Percentiles rank a stretch among this genome's conserved stretches.
Evolutionary conservation across 1,140 invertebrate species (phyloP).

Genomic region (Goniozus legneri): DNA sequence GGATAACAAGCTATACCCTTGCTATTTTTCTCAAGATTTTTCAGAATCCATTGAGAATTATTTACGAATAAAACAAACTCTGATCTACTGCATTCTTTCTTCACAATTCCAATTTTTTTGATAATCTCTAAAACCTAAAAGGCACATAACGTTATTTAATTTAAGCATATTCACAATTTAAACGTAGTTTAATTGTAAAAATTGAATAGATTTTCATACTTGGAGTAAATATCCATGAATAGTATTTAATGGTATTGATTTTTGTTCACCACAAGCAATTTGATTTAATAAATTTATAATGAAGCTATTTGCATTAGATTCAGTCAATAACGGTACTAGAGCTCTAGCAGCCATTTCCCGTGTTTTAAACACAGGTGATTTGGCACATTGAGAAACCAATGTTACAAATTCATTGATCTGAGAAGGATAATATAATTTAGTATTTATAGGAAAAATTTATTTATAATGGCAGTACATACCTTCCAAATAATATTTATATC

Average conservation of each 20-base stretch:
- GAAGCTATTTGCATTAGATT: constrained; percentile 30
- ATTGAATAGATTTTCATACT: constrained; percentile 22
- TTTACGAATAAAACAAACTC: background rate
- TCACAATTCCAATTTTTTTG: constrained; percentile 16
- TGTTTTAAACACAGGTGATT: constrained; percentile 61
- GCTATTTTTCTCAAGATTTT: constrained; percentile 22
- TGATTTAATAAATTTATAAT: constrained; percentile 35
- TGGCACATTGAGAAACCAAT: constrained; percentile 53
- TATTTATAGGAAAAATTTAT: constrained; percentile 5
- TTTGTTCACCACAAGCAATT: constrained; percentile 14
- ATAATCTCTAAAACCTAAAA: constrained; percentile 33
- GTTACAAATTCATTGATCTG: constrained; percentile 48
- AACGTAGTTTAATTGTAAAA: background rate
- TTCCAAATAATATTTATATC: constrained; percentile 63
- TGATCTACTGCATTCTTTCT: background rate
- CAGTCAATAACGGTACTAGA: constrained; percentile 60
- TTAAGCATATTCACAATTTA: too few relatives aligned
- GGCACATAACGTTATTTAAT: constrained; percentile 7
- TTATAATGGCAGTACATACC: constrained; percentile 51
- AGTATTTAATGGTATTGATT: constrained; percentile 35
- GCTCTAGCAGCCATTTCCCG: constrained; percentile 67
- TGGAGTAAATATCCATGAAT: constrained; percentile 50
- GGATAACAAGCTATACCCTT: constrained; percentile 24
- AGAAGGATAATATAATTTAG: constrained; percentile 17
- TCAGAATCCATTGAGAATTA: constrained; percentile 21